A percentile compares a stretch with the other conserved stretches of the same genome.
Conservation (phyloP, 1,140 invertebrate species). For the Tigriopus japonicus region DNA sequence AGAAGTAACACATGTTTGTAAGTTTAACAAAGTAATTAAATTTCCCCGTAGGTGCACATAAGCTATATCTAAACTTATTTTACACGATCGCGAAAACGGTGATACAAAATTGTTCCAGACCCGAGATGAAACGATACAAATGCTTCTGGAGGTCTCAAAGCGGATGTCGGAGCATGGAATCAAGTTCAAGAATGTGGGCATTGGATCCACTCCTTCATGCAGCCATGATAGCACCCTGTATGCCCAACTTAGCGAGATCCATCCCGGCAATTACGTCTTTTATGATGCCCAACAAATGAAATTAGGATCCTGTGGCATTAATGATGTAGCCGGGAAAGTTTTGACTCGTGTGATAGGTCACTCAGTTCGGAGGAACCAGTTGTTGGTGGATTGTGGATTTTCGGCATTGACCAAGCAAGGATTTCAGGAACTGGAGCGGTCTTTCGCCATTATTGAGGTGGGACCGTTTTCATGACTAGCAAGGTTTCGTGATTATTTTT, state of each 20-base stretch:
- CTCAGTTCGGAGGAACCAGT: conserved; percentile 21
- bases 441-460: conserved; percentile 19
- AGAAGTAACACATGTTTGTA: no score
- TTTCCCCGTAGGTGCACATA: no score
- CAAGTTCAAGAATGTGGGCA: conserved; percentile 17
- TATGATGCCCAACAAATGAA: conserved; percentile 22
- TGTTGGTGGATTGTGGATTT: conserved; percentile 25
- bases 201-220: conserved; percentile 24
- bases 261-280: conserved; percentile 27
- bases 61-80: no score
- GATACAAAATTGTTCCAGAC: background rate
- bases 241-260: conserved; percentile 21
- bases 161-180: conserved; percentile 19
- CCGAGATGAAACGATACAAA: conserved; percentile 15
- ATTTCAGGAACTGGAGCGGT: conserved; percentile 14
- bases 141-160: conserved; percentile 15
- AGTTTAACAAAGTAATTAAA: no score
- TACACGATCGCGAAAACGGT: no score
- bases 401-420: conserved; percentile 20
- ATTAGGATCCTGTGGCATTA: conserved; percentile 20
- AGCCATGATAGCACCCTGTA: conserved; percentile 18
- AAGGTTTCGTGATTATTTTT: no score
- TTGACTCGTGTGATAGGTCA: conserved; percentile 24
- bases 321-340: conserved; percentile 23
- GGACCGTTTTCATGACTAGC: no score